Evolutionary conservation across 2,888 invertebrate species (phyloP), one percentile per base, ranked within the genome.

Genomic region (Cryptops parisi): DNA sequence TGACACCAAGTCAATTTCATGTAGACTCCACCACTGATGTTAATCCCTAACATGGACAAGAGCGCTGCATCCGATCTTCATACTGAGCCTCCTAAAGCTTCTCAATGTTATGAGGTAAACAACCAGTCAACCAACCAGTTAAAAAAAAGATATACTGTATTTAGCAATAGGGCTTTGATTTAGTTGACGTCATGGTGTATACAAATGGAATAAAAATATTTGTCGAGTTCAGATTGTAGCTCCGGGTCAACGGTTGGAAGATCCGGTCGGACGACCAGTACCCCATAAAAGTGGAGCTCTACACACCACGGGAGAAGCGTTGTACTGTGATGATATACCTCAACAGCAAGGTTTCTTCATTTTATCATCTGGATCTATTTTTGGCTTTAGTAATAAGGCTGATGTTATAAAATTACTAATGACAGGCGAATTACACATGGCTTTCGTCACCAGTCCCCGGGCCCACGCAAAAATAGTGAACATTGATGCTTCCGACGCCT

Each of bases 301-400:
- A 65, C 94, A 96, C 70, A 83, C 84, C 1, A 83, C 89, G 0
- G 77, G 93, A 1, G 93, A 94, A 73, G 93, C 94, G 0, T 73
- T 85, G 48, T 96, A 93, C 66, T 81, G 84, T 59, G 91, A 91
- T 65, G 96, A 96, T 65, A 82, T 90, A 61, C 88, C 89, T 58
- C 9, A n/a, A n/a, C n/a, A n/a, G n/a, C n/a, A n/a, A n/a, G n/a
- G n/a, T n/a, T n/a, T 88, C 89, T 0, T 71, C 68, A 47, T 76
- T 76, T 58, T 77, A 79, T n/a, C n/a, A n/a, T n/a, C n/a, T n/a
- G n/a, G n/a, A n/a, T n/a, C n/a, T n/a, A n/a, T n/a, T n/a, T n/a
- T n/a, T n/a, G n/a, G n/a, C n/a, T n/a, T n/a, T n/a, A n/a, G n/a
- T n/a, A n/a, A n/a, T n/a, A n/a, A n/a, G n/a, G n/a, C n/a, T n/a